A percentile compares a stretch with the other conserved stretches of the same genome.
These are phyloP conservation scores for Tyto alba DNA, from an alignment of 2,113 vertebrate genomes.

Conservation along the genomic window DNA sequence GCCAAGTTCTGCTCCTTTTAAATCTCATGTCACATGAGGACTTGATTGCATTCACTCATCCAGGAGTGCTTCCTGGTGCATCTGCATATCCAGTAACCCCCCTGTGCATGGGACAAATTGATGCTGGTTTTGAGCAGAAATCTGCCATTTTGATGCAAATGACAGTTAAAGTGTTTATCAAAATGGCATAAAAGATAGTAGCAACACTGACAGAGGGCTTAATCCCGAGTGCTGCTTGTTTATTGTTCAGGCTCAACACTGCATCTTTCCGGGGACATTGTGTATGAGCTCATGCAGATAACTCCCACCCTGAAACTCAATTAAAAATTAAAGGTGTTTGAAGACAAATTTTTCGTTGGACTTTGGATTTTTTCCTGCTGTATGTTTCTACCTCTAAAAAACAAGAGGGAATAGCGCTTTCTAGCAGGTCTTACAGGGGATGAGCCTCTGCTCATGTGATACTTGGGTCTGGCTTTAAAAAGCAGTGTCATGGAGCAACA, in stretches of 20 bases:
- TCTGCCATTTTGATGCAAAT: not conserved
- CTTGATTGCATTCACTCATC: not conserved
- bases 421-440: not conserved
- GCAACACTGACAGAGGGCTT: not conserved
- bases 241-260: not conserved
- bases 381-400: not conserved
- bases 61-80: not conserved
- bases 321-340: not conserved
- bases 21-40: not conserved
- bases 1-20: not conserved
- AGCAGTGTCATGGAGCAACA: not conserved
- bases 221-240: not conserved
- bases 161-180: not conserved
- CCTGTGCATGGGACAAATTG: not conserved
- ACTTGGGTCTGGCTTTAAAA: not conserved
- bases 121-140: not conserved
- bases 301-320: not conserved
- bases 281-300: not conserved
- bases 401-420: not conserved
- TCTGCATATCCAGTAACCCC: not conserved
- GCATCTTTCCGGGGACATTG: not conserved
- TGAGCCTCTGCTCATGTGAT: not conserved
- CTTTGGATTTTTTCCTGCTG: not conserved
- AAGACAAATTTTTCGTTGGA: not conserved
- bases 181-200: not conserved